Base-by-base conservation (phyloP, 92 coral and sea anemone genomes). In the Micromussa lordhowensis region DNA sequence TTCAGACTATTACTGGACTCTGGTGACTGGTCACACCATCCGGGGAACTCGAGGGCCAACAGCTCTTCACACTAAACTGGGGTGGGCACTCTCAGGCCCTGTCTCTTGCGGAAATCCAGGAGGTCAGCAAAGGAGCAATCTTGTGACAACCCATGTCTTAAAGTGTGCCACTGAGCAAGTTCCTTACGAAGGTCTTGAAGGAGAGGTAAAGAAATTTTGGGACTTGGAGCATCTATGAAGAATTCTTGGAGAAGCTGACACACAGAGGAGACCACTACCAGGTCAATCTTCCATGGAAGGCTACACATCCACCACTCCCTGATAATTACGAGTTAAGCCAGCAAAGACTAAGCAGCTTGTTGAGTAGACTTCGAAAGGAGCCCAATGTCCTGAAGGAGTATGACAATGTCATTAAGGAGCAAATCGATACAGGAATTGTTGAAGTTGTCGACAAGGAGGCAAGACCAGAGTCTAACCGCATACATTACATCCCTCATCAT, bases 331-430 rank as follows among this genome's bases (percentile, higher is more conserved):
- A 64, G 70, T 64, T 21, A 64, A 64, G 70, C 14, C 70, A 26
- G 59, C 59, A 15, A 13, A 54, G 59, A 19, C 4, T 54, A 54
- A 54, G 21, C 59, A 54, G 59, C 13, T 54, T 69, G 29, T 88
- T 68, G 91, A 82, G 38, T 36, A 80, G 78, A 82, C 91, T 75
- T 38, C 55, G 7, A 12, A 74, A 15, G 13, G 78, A 78, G 35
- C 84, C 82, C n/a, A 68, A 48, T 36, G 12, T 78, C 66, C 82
- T 78, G 44, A 78, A 58, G 82, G 79, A 88, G 54, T 22, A 75
- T 61, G 44, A 79, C 34, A 57, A 29, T 29, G 51, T 57, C 48
- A 40, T 40, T 4, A 40, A 5, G 6, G 48, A 40, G 0, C 48
- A 40, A 5, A 40, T 40, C 48, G 48, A 40, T 1, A 40, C 7